A percentile compares a stretch with the other conserved stretches of the same genome.
phyloP scores from a whole-genome alignment of 2,797 vertebrate species.

The Luscinia megarhynchos region DNA sequence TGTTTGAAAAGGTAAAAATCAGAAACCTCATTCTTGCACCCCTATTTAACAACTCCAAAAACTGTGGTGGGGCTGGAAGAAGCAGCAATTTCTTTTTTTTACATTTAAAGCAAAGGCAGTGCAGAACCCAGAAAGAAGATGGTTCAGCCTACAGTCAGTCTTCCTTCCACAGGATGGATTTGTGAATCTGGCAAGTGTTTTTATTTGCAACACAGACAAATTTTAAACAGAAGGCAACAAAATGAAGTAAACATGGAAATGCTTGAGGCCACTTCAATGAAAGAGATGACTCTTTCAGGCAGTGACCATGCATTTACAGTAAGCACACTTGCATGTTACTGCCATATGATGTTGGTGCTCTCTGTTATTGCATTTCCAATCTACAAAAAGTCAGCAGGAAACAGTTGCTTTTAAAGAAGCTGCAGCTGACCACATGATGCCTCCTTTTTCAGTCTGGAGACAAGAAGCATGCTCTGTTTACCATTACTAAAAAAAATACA shows the following conservation, averaged over 20 bases:
- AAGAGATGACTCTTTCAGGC: not conserved
- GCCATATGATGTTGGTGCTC: not conserved
- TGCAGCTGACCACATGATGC: not conserved
- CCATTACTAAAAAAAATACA: not conserved
- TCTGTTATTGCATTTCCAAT: not conserved
- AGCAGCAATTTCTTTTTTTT: not conserved
- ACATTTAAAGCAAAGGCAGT: not conserved
- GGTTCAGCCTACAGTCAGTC: not conserved
- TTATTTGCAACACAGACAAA: not conserved
- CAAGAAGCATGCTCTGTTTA: not conserved
- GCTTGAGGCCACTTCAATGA: not conserved
- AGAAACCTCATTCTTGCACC: not conserved
- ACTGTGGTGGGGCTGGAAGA: not conserved
- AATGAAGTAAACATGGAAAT: not conserved
- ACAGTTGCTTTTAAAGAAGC: not conserved
- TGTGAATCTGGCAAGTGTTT: not conserved
- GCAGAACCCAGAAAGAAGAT: not conserved
- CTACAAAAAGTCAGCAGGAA: not conserved
- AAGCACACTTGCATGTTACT: not conserved
- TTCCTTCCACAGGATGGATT: not conserved
- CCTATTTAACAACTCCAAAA: not conserved
- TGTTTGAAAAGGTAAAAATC: not conserved
- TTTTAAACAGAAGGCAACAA: not conserved
- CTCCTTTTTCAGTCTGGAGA: not conserved
- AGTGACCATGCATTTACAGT: not conserved